Evolutionary conservation across 2,797 vertebrate genomes (phyloP).

Genomic region (Malacoctenus gilli): DNA sequence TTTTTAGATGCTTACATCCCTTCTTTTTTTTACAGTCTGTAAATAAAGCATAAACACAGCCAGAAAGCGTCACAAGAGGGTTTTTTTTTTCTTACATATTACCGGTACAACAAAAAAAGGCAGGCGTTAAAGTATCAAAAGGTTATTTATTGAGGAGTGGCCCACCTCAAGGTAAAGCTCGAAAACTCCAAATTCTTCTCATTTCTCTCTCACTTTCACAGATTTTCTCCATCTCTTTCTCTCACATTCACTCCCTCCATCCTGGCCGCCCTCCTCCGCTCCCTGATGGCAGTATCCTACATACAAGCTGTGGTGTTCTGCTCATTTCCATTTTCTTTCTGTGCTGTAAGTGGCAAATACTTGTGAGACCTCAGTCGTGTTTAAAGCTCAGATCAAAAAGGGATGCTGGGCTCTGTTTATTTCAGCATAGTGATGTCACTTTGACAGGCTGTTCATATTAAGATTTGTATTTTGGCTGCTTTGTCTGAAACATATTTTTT

Average conservation of each 20-base stretch:
- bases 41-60: too few species aligned
- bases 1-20: too few species aligned
- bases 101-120: too few species aligned
- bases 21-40: too few species aligned
- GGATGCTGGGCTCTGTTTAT: background rate
- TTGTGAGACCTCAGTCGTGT: slow-evolving; percentile 4
- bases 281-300: slow-evolving; percentile 46
- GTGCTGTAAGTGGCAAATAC: slow-evolving; percentile 22
- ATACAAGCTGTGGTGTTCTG: slow-evolving; percentile 48
- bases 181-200: background rate
- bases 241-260: background rate
- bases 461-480: too few species aligned
- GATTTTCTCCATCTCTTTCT: background rate
- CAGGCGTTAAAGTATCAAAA: too few species aligned
- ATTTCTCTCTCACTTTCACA: background rate
- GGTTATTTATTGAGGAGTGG: too few species aligned
- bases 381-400: background rate
- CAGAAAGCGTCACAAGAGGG: too few species aligned
- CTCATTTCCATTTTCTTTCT: slow-evolving; percentile 27
- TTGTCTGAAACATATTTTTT: background rate
- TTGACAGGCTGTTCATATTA: too few species aligned
- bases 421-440: background rate
- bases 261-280: slow-evolving; percentile 33
- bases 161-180: too few species aligned
- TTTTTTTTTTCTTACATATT: too few species aligned